Percentiles rank a stretch among this genome's conserved stretches.
Conservation (phyloP, 1,140 invertebrate genomes). For the Mamestra configurata region DNA sequence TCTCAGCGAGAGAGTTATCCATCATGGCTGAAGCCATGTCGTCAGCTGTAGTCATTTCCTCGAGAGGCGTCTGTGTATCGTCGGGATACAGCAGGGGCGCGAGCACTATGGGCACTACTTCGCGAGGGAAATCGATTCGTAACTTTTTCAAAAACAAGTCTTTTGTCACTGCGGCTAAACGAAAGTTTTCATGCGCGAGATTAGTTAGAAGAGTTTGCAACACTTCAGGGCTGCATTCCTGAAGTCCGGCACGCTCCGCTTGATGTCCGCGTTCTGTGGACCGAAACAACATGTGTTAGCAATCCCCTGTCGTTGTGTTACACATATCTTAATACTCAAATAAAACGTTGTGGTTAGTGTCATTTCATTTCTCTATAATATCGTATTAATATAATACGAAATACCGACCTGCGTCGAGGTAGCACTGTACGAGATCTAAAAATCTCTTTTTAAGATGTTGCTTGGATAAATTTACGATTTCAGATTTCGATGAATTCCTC, state of each 20-base stretch:
- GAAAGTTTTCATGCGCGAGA: constrained; percentile 88
- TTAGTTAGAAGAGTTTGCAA: constrained; percentile 93
- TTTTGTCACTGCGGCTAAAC: constrained; percentile 91
- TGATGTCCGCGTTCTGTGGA: constrained; percentile 89
- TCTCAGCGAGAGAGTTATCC: constrained; percentile 93
- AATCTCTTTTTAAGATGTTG: constrained; percentile 94
- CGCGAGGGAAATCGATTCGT: constrained; percentile 95
- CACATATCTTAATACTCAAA: neutral
- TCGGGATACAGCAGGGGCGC: constrained; percentile 95
- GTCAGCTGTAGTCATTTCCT: constrained; percentile 86
- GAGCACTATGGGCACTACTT: constrained; percentile 95
- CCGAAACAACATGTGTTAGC: constrained; percentile 47
- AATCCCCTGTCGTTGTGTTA: neutral
- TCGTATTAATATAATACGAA: constrained; percentile 1
- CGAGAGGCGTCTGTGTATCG: constrained; percentile 92
- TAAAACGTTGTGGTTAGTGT: neutral
- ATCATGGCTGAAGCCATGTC: constrained; percentile 90
- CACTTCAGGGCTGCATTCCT: constrained; percentile 96
- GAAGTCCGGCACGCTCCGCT: constrained; percentile 93
- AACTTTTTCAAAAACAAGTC: constrained; percentile 94
- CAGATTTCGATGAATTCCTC: constrained; percentile 92
- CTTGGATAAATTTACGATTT: constrained; percentile 91
- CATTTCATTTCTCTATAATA: constrained; percentile 11
- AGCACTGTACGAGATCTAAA: constrained; percentile 94
- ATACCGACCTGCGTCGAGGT: constrained; percentile 91